These are phyloP conservation scores for Callyntrura sp. DNA, from an alignment of 2,888 invertebrate genomes.

Conservation along the genomic window DNA sequence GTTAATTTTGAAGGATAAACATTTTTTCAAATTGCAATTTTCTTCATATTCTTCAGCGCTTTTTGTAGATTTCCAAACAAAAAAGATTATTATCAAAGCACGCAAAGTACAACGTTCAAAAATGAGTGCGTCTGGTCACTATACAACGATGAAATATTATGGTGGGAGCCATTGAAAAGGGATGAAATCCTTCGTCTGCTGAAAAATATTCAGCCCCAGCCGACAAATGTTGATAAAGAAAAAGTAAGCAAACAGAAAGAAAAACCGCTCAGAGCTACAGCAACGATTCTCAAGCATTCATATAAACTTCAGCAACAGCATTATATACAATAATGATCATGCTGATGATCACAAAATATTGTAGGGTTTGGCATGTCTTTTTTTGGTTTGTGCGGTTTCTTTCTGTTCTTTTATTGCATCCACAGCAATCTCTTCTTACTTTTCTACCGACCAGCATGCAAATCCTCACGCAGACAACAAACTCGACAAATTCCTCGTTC, in stretches of 20 bases:
- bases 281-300: slow-evolving; percentile 27
- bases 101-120: too few relatives aligned
- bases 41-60: too few relatives aligned
- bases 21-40: too few relatives aligned
- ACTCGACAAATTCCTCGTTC: slow-evolving; percentile 15
- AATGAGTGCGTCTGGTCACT: too few relatives aligned
- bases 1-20: too few relatives aligned
- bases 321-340: slow-evolving; percentile 57
- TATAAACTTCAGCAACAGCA: too few relatives aligned
- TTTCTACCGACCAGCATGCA: neutral
- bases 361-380: slow-evolving; percentile 48
- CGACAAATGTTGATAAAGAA: slow-evolving; percentile 42
- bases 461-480: neutral
- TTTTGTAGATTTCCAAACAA: too few relatives aligned
- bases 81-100: too few relatives aligned
- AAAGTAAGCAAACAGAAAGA: slow-evolving; percentile 39
- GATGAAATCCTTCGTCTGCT: slow-evolving; percentile 37
- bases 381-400: slow-evolving; percentile 56
- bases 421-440: neutral
- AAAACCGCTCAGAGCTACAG: slow-evolving; percentile 46
- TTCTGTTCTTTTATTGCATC: slow-evolving; percentile 42
- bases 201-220: slow-evolving; percentile 19
- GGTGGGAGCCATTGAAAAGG: slow-evolving; percentile 18
- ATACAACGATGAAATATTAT: slow-evolving; percentile 21
- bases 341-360: slow-evolving; percentile 56